Evolutionary conservation across 2,888 invertebrate species (phyloP), one percentile per base, ranked within the genome.

Genomic region (Conistra vaccinii): DNA sequence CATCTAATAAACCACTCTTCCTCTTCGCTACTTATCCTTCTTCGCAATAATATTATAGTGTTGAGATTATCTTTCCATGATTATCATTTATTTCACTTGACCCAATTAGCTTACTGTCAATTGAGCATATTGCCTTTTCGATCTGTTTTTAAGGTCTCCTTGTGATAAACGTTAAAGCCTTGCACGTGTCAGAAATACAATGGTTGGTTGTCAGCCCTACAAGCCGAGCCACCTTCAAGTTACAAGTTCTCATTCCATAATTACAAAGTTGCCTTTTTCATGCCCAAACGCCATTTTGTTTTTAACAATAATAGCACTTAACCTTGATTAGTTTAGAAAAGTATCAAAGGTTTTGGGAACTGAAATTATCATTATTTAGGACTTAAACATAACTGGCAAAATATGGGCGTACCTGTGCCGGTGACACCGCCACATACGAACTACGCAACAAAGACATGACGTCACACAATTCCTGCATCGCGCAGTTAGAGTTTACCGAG

Each of bases 221-320:
- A 35, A 51, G 48, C 45, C 53, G 23, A 39, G 58, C 58, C 53
- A 76, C 85, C 84, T 81, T 72, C 71, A 75, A 85, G 70, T 82
- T 45, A 69, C 77, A 82, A 84, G 75, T 82, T 78, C 63, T 78
- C 81, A 77, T 81, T 86, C 72, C 78, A 77, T 86, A 85, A 84
- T 87, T 83, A 80, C 62, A 55, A 87, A 87, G 80, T 87, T 82
- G 29, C 70, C 63, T 69, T 74, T 79, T 78, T 77, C 69, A 76
- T 73, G 57, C 48, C 51, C 58, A 76, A 80, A 78, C 61, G 70
- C 62, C 80, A 68, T 85, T 77, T 78, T 78, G 67, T 76, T 83
- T 76, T 71, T 42, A 69, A 83, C 79, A 83, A 85, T 85, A 83
- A 76, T 79, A 73, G 67, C 80, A 85, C 82, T 86, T 80, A 72